phyloP scores from a whole-genome alignment of 2,888 invertebrate species.

The Sinodicranocentrus sp. region DNA sequence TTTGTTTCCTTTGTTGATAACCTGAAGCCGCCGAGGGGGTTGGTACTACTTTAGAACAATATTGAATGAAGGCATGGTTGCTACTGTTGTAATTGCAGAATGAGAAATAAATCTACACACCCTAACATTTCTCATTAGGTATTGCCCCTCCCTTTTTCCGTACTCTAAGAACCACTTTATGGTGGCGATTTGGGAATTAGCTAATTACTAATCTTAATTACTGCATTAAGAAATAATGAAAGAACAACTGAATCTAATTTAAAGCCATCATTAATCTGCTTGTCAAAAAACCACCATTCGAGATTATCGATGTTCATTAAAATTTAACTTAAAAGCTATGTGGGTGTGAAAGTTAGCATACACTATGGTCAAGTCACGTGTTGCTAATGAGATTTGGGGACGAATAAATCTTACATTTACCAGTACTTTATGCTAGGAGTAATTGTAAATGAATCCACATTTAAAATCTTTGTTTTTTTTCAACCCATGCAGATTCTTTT shows the following conservation, averaged over 20 bases:
- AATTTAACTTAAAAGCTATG: no score
- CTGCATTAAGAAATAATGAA: not conserved
- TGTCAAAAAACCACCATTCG: no score
- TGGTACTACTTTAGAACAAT: not conserved
- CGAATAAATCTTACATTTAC: no score
- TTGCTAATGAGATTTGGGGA: no score
- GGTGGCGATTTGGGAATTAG: not conserved
- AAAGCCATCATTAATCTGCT: not conserved
- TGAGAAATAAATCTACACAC: slow-evolving; percentile 22
- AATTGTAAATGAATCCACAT: not conserved
- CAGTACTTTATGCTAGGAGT: not conserved
- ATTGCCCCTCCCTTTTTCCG: not conserved
- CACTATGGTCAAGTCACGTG: no score
- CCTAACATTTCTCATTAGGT: slow-evolving; percentile 5
- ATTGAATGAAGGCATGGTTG: not conserved
- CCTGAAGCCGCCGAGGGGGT: not conserved
- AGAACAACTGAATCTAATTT: not conserved
- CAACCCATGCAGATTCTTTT: slow-evolving; percentile 90
- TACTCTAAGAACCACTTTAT: not conserved
- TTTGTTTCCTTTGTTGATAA: slow-evolving; percentile 7
- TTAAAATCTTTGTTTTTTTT: slow-evolving; percentile 15
- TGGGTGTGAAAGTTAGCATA: no score
- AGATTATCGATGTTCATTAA: no score
- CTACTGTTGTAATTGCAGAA: not conserved
- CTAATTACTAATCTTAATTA: slow-evolving; percentile 42